phyloP scores from a whole-genome alignment of 2,888 invertebrate species.

The Macrophya annulata region DNA sequence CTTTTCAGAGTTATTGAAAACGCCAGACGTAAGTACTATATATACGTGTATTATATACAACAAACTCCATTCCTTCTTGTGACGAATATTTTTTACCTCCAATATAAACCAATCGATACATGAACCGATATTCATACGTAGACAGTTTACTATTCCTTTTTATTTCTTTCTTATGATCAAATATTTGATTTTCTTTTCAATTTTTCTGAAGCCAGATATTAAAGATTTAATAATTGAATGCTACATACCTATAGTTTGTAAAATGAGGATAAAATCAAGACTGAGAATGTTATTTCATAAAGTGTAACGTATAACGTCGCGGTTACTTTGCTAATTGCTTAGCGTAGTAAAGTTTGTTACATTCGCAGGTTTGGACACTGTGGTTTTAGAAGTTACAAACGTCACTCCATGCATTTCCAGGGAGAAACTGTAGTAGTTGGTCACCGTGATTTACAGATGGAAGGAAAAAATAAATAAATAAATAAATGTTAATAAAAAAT shows the following conservation, averaged over 20 bases:
- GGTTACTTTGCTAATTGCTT: slow-evolving; percentile 44
- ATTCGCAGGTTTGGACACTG: slow-evolving; percentile 34
- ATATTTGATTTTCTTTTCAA: background rate
- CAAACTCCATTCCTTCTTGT: background rate
- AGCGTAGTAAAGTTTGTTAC: slow-evolving; percentile 34
- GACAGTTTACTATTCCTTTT: background rate
- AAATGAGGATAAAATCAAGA: background rate
- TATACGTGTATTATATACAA: background rate
- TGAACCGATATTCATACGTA: slow-evolving; percentile 1
- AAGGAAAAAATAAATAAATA: background rate
- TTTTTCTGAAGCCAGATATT: background rate
- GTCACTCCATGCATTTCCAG: slow-evolving; percentile 1
- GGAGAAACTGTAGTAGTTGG: background rate
- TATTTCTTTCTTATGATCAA: background rate
- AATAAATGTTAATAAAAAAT: background rate
- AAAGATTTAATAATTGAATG: background rate
- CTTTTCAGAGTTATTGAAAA: slow-evolving; percentile 50
- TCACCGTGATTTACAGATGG: background rate
- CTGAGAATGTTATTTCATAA: slow-evolving; percentile 39
- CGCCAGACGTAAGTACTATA: slow-evolving; percentile 6
- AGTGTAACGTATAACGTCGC: background rate
- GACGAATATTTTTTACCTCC: background rate
- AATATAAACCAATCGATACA: background rate
- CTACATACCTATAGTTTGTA: background rate
- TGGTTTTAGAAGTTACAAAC: slow-evolving; percentile 45